Percentiles rank a stretch among this genome's conserved stretches.
phyloP scores from a whole-genome alignment of 2,113 vertebrate genomes.

The Tringa solitaria region DNA sequence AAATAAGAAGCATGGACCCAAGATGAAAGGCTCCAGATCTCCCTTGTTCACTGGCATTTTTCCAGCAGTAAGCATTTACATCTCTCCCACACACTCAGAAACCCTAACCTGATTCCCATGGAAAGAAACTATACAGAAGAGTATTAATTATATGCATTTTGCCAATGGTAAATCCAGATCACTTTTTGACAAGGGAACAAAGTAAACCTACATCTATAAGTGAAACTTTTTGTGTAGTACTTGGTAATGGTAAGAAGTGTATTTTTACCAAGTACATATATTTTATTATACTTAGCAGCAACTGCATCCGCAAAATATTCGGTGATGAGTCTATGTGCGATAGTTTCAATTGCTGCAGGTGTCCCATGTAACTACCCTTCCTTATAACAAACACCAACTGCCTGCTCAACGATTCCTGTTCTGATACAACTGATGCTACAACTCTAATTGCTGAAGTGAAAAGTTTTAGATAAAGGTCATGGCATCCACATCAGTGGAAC shows the following conservation, averaged over 20 bases:
- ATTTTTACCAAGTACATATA: not conserved
- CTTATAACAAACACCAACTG: not conserved
- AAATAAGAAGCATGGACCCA: not conserved
- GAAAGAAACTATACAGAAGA: not conserved
- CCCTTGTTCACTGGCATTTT: not conserved
- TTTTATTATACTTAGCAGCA: not conserved
- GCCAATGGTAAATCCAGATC: not conserved
- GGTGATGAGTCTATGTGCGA: rapidly evolving
- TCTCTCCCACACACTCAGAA: not conserved
- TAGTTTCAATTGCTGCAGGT: not conserved
- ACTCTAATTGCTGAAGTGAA: not conserved
- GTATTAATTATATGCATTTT: not conserved
- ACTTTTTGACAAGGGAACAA: not conserved
- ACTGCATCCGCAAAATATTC: not conserved
- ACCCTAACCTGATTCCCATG: not conserved
- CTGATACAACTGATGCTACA: not conserved
- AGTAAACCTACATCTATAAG: not conserved
- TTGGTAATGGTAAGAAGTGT: not conserved
- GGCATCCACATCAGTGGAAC: not conserved
- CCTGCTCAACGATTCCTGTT: not conserved
- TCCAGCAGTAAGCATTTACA: not conserved
- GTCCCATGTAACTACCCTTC: not conserved
- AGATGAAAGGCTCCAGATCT: not conserved
- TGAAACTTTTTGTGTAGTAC: not conserved
- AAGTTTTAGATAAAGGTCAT: not conserved